Percentiles rank a stretch among this genome's conserved stretches.
Conservation (phyloP, 2,113 vertebrate genomes). For the Oreocharis arfaki region DNA sequence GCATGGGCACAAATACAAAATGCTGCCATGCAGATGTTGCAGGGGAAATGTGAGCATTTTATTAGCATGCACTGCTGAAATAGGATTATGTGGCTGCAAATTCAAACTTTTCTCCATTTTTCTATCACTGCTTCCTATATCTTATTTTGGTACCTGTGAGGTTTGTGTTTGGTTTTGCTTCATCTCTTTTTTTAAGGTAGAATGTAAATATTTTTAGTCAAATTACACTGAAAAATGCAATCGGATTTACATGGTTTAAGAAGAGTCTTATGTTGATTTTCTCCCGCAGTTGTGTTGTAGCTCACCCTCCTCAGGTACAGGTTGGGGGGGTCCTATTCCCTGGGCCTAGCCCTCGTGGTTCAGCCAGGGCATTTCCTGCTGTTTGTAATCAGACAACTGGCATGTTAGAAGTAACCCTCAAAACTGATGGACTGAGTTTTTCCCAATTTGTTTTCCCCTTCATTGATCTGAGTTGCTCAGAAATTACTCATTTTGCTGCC, state of each 20-base stretch:
- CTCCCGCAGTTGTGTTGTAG: neutral
- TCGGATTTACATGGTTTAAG: neutral
- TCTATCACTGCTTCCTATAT: neutral
- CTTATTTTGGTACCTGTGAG: neutral
- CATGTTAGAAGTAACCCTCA: neutral
- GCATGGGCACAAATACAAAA: neutral
- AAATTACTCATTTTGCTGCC: neutral
- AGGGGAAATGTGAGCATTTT: neutral
- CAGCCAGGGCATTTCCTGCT: neutral
- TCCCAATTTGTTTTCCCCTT: neutral
- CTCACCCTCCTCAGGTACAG: neutral
- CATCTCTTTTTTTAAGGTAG: neutral
- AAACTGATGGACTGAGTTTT: neutral
- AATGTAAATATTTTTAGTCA: neutral
- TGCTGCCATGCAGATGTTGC: neutral
- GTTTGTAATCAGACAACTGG: neutral
- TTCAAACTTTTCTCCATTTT: neutral
- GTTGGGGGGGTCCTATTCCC: neutral
- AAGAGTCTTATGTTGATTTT: neutral
- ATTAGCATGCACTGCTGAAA: neutral
- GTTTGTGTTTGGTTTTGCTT: neutral
- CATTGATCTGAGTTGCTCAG: neutral
- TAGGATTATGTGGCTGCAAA: neutral
- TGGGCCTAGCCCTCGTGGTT: accelerated
- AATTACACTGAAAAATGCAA: neutral